Base-by-base conservation (phyloP, 1,140 invertebrate species). In the Polypedilum vanderplanki region DNA sequence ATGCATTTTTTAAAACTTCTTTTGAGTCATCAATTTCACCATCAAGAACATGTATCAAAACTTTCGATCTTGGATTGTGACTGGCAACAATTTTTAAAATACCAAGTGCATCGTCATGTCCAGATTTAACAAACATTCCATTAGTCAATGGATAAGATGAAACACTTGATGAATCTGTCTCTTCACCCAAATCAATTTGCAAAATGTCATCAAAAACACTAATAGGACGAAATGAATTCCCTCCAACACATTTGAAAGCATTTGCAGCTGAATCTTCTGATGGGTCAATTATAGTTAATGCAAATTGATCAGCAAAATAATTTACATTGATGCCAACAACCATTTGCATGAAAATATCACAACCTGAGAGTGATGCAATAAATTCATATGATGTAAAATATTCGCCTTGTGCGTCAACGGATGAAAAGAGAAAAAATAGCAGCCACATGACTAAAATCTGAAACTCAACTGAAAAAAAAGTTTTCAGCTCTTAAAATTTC, bases 1-100 rank as follows among this genome's bases (percentile, higher is more conserved):
- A 70, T 20, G 65, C 65, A 20, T 0, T 22, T 70, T 20, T 5
- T 20, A 70, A 70, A 7, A 22, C 8, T 20, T 18, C 20, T 10
- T 18, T 70, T 3, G 65, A 70, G n/a, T 57, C 46, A 70, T n/a
- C 9, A 18, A 10, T 18, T 18, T 70, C 17, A 20, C 17, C 65
- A 18, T 70, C 65, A 20, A 18, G 15, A n/a, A 70, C 20, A 20
- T 70, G 4, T 9, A 70, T 18, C 17, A 70, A 20, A 5, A 70
- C 17, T 70, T 70, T 70, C 20, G 65, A 18, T 20, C 65, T 70
- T 10, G 65, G 65, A 70, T 70, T 70, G 20, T 70, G 20, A 18
- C 17, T 9, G 3, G 15, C 17, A 20, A 70, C 20, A 7, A 70
- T 20, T 70, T 18, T 70, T 18, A 70, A 70, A 18, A 70, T 70